Percentiles rank a stretch among this genome's conserved stretches.
Conservation (phyloP, 2,888 invertebrate genomes). For the Andrena marginata region DNA sequence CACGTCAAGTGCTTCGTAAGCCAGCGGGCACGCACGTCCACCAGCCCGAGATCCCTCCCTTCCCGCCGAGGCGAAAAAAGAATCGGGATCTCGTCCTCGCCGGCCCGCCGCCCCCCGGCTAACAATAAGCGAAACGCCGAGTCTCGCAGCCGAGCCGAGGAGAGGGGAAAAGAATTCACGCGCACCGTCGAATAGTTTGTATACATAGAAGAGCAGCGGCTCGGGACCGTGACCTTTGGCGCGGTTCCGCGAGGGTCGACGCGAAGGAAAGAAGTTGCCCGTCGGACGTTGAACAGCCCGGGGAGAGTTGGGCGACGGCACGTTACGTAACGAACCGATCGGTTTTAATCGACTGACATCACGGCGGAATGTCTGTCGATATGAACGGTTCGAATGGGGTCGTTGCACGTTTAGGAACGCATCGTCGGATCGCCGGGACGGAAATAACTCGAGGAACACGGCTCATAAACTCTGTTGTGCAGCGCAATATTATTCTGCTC, state of each 20-base stretch:
- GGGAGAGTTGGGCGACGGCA: not conserved
- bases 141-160: too few relatives aligned
- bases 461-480: slow-evolving; percentile 76
- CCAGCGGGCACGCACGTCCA: slow-evolving; percentile 37
- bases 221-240: not conserved
- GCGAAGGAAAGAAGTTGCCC: not conserved
- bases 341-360: slow-evolving; percentile 63
- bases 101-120: too few relatives aligned
- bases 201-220: not conserved
- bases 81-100: not conserved
- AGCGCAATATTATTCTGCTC: slow-evolving; percentile 64
- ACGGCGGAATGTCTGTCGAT: slow-evolving; percentile 64
- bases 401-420: slow-evolving; percentile 80
- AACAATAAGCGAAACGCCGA: too few relatives aligned
- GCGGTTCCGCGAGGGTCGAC: not conserved
- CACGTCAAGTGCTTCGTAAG: slow-evolving; percentile 73
- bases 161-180: too few relatives aligned
- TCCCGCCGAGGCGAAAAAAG: not conserved
- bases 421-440: slow-evolving; percentile 78
- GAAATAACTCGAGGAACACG: slow-evolving; percentile 78
- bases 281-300: not conserved
- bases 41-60: slow-evolving; percentile 31
- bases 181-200: too few relatives aligned
- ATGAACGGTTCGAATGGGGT: slow-evolving; percentile 73
- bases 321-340: slow-evolving; percentile 58